A percentile compares a stretch with the other conserved stretches of the same genome.
These are phyloP conservation scores for Hydropsyche betteni DNA, from an alignment of 2,888 invertebrate genomes.

Conservation along the genomic window DNA sequence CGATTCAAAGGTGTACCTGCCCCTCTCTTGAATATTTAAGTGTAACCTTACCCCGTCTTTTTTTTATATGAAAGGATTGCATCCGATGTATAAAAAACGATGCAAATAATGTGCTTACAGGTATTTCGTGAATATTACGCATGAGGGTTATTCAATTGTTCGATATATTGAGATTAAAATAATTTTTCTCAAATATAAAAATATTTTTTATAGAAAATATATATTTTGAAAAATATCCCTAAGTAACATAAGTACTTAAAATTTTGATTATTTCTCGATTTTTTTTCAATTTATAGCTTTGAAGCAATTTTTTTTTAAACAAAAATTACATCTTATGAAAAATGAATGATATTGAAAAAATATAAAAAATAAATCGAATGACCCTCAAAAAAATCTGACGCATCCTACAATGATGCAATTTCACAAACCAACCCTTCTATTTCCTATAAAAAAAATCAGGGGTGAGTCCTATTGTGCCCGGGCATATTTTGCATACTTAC, in stretches of 20 bases:
- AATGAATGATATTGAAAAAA: no score
- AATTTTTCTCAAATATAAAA: no score
- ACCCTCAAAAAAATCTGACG: conserved; percentile 21
- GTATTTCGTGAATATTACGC: conserved; percentile 39
- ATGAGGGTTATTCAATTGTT: no score
- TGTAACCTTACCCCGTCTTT: conserved; percentile 69
- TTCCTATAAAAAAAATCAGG: conserved; percentile 39
- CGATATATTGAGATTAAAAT: no score
- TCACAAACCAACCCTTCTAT: neutral
- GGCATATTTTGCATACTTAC: conserved; percentile 50
- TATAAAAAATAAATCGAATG: no score
- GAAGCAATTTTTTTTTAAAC: no score
- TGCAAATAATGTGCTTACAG: conserved; percentile 64
- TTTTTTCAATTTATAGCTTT: no score
- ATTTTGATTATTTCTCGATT: no score
- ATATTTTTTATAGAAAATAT: no score
- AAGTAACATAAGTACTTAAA: no score
- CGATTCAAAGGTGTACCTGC: conserved; percentile 68
- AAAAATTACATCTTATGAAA: no score
- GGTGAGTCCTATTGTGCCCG: conserved; percentile 36
- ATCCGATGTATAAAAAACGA: conserved; percentile 63
- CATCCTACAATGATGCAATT: conserved; percentile 43
- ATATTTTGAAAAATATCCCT: no score
- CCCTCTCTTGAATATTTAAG: conserved; percentile 67
- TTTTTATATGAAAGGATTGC: conserved; percentile 66